Percentiles rank a stretch among this genome's conserved stretches.
These are phyloP conservation scores for Datnioides undecimradiatus DNA, from an alignment of 2,113 vertebrate genomes.

Conservation along the genomic window DNA sequence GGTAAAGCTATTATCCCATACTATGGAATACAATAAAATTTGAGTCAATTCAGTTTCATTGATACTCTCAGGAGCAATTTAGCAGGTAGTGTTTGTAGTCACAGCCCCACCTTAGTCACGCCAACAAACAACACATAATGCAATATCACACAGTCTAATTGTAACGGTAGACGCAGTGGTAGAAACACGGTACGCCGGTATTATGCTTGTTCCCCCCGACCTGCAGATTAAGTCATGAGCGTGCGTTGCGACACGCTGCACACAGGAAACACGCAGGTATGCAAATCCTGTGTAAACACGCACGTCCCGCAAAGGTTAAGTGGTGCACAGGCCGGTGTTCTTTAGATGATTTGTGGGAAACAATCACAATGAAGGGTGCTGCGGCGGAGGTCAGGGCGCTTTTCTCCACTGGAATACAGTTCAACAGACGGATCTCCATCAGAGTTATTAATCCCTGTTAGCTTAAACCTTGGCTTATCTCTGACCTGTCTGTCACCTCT, in stretches of 20 bases:
- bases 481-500: constrained; percentile 35
- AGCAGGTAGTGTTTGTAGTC: constrained; percentile 50
- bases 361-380: constrained; percentile 4
- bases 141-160: constrained; percentile 57
- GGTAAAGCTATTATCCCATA: constrained; percentile 68
- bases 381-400: background rate
- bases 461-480: constrained; percentile 71
- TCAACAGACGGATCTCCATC: constrained; percentile 73
- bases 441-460: constrained; percentile 74
- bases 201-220: constrained; percentile 26
- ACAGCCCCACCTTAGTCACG: constrained; percentile 50
- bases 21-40: constrained; percentile 57
- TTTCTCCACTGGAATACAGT: constrained; percentile 51
- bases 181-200: constrained; percentile 15
- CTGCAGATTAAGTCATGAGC: constrained; percentile 21
- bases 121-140: constrained; percentile 60
- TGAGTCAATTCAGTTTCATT: constrained; percentile 61
- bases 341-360: background rate
- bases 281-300: background rate
- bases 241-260: no score
- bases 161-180: constrained; percentile 45
- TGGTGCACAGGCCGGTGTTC: background rate
- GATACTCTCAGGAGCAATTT: constrained; percentile 64
- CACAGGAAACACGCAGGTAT: background rate
- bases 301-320: background rate